Evolutionary conservation across 2,888 invertebrate species (phyloP).

Genomic region (Orthosia cruda): DNA sequence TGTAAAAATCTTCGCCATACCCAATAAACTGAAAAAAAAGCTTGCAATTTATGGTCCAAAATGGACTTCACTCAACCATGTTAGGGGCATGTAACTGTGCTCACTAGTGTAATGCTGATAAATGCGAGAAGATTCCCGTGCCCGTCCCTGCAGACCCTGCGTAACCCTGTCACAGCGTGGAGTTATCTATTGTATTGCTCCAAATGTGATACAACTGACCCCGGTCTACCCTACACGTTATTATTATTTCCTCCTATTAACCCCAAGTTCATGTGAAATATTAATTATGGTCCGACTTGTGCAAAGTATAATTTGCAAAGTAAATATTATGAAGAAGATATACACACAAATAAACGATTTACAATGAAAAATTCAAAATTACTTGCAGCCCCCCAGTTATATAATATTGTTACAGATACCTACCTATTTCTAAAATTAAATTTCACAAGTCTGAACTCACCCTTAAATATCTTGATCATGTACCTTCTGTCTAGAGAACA

Average conservation of each 20-base stretch:
- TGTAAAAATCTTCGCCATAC: not conserved
- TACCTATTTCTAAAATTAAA: not conserved
- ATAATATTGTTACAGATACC: too few relatives aligned
- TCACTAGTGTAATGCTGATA: constrained; percentile 17
- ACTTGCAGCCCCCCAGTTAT: too few relatives aligned
- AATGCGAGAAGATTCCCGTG: constrained; percentile 25
- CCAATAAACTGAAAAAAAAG: too few relatives aligned
- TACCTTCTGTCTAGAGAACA: constrained; percentile 3
- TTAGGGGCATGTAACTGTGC: not conserved
- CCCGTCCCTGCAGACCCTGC: constrained; percentile 23
- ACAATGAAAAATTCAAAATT: not conserved
- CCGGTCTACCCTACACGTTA: constrained; percentile 18
- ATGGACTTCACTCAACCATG: not conserved
- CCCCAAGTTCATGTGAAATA: constrained; percentile 10
- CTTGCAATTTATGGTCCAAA: constrained; percentile 12
- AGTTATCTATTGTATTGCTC: constrained; percentile 36
- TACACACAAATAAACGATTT: not conserved
- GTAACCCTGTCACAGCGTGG: not conserved
- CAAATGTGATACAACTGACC: constrained; percentile 22
- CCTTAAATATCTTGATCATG: not conserved
- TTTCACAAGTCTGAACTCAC: constrained; percentile 9
- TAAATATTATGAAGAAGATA: not conserved
- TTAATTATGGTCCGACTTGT: not conserved
- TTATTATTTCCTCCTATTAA: constrained; percentile 13
- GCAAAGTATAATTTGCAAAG: not conserved